phyloP scores from a whole-genome alignment of 2,797 vertebrate species.

The Cuniculus paca region DNA sequence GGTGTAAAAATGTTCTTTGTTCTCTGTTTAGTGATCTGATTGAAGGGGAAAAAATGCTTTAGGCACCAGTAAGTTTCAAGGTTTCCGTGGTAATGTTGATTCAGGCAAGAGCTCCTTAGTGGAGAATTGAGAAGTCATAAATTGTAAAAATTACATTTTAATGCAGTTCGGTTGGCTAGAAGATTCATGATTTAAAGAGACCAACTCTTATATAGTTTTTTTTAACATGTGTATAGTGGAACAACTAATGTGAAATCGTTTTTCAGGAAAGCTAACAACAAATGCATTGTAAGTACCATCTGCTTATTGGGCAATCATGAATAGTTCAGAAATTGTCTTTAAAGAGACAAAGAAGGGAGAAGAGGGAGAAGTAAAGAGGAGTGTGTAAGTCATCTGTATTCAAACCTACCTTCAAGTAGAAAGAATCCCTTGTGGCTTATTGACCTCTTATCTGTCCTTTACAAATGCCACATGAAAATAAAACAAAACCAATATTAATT shows the following conservation, averaged over 20 bases:
- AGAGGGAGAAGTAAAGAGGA: neutral
- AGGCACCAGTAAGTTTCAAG: slow-evolving; percentile 67
- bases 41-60: slow-evolving; percentile 68
- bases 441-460: slow-evolving; percentile 8
- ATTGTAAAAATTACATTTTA: slow-evolving; percentile 73
- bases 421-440: neutral
- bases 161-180: slow-evolving; percentile 24
- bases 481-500: slow-evolving; percentile 52
- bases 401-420: neutral
- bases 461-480: slow-evolving; percentile 27
- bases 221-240: neutral
- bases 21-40: slow-evolving; percentile 73
- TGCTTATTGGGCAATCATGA: neutral
- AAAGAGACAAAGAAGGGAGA: neutral
- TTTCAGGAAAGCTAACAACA: slow-evolving; percentile 61
- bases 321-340: slow-evolving; percentile 1
- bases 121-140: slow-evolving; percentile 73
- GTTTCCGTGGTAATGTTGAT: slow-evolving; percentile 69
- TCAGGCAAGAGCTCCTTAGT: slow-evolving; percentile 69
- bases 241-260: slow-evolving; percentile 12
- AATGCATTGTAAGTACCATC: neutral
- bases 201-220: neutral
- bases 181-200: slow-evolving; percentile 65
- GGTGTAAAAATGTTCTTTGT: slow-evolving; percentile 79
- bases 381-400: neutral